phyloP scores from a whole-genome alignment of 2,888 invertebrate genomes.

The Cheilosia vulpina region DNA sequence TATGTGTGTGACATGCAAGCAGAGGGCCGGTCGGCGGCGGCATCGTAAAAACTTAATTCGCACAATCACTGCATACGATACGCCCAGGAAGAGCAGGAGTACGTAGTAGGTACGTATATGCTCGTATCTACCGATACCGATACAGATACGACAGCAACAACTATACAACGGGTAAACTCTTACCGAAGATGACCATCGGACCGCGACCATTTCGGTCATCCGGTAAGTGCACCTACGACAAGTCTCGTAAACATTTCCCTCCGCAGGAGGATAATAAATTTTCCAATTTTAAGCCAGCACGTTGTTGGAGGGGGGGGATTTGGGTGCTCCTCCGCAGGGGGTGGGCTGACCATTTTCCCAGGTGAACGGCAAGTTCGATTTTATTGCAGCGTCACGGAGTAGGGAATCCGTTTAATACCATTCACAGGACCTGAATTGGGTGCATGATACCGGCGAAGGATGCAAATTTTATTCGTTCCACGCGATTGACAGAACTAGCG shows the following conservation, averaged over 20 bases:
- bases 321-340: not conserved
- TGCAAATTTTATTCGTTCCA: slow-evolving; percentile 66
- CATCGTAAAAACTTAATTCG: slow-evolving; percentile 77
- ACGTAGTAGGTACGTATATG: no score
- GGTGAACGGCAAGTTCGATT: slow-evolving; percentile 6
- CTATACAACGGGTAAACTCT: slow-evolving; percentile 20
- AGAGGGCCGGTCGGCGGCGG: slow-evolving; percentile 54
- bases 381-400: slow-evolving; percentile 21
- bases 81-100: slow-evolving; percentile 42
- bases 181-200: slow-evolving; percentile 54
- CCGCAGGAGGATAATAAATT: slow-evolving; percentile 75
- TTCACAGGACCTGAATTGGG: slow-evolving; percentile 1
- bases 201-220: slow-evolving; percentile 62
- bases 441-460: slow-evolving; percentile 42
- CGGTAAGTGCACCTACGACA: slow-evolving; percentile 76
- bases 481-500: slow-evolving; percentile 57
- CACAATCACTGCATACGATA: slow-evolving; percentile 63
- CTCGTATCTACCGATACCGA: not conserved
- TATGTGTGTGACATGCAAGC: slow-evolving; percentile 77
- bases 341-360: slow-evolving; percentile 2
- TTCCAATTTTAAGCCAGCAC: slow-evolving; percentile 70
- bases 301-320: slow-evolving; percentile 2
- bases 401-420: slow-evolving; percentile 27
- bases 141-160: not conserved
- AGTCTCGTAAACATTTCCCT: slow-evolving; percentile 73